phyloP scores from a whole-genome alignment of 2,888 invertebrate genomes.

The Ornithoptera alexandrae region DNA sequence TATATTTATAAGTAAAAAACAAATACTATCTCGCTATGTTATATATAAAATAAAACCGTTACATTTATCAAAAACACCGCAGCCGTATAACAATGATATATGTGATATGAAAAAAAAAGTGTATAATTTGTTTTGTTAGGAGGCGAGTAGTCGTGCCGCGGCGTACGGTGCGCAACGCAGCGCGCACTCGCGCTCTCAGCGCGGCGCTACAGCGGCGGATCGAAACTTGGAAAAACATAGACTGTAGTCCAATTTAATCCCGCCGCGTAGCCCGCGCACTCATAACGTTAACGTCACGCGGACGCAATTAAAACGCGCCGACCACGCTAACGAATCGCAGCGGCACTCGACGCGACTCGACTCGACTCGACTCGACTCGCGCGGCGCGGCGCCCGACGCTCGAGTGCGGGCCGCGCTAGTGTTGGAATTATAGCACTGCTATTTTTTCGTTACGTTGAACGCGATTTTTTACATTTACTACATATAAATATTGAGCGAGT shows the following conservation, averaged over 20 bases:
- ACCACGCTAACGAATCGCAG: constrained; percentile 31
- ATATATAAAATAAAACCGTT: too few relatives aligned
- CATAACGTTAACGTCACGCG: constrained; percentile 26
- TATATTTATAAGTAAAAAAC: too few relatives aligned
- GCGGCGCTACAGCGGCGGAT: constrained; percentile 12
- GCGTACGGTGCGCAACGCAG: constrained; percentile 10
- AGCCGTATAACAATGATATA: too few relatives aligned
- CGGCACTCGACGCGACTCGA: constrained; percentile 11
- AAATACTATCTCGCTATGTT: too few relatives aligned
- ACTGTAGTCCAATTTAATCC: constrained; percentile 27
- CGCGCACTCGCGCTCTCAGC: constrained; percentile 18
- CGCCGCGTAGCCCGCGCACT: constrained; percentile 14
- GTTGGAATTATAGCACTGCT: constrained; percentile 15
- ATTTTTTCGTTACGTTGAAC: constrained; percentile 20
- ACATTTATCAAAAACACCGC: too few relatives aligned
- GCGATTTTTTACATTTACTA: constrained; percentile 6
- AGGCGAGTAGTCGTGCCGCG: too few relatives aligned
- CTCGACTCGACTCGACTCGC: constrained; percentile 12
- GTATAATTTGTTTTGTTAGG: too few relatives aligned
- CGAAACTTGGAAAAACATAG: constrained; percentile 21
- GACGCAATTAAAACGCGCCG: constrained; percentile 31
- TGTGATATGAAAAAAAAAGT: too few relatives aligned
- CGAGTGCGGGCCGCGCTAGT: constrained; percentile 22
- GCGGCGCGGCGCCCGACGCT: constrained; percentile 1
- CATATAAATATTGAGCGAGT: constrained; percentile 6